Percentiles rank a stretch among this genome's conserved stretches.
phyloP scores from a whole-genome alignment of 2,888 invertebrate species.

The Ligdia adustata region DNA sequence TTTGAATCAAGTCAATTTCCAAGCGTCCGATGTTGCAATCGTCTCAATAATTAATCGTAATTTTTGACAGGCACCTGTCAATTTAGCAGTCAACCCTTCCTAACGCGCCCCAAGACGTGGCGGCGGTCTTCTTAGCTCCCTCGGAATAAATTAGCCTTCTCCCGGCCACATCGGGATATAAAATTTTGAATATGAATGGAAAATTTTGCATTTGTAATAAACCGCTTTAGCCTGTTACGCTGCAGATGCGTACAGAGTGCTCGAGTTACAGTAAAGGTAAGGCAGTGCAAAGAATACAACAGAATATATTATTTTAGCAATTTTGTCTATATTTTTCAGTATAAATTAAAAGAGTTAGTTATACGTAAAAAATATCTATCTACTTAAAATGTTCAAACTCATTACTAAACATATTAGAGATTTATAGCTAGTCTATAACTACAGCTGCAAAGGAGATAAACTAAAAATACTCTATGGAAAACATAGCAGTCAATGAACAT shows the following conservation, averaged over 20 bases:
- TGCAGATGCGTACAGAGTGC: slow-evolving; percentile 68
- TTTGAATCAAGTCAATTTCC: slow-evolving; percentile 25
- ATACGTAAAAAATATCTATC: no score
- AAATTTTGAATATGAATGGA: slow-evolving; percentile 96
- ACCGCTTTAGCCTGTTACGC: slow-evolving; percentile 84
- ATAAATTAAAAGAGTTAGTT: no score
- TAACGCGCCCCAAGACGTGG: slow-evolving; percentile 81
- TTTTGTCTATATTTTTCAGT: no score
- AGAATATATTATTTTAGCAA: no score
- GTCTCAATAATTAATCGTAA: slow-evolving; percentile 83
- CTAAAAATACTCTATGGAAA: no score
- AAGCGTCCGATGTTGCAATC: slow-evolving; percentile 57
- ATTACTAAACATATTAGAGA: no score
- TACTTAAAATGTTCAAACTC: no score
- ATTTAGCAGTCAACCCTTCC: slow-evolving; percentile 81
- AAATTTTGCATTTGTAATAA: slow-evolving; percentile 94
- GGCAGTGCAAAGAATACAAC: no score
- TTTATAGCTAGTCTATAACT: no score
- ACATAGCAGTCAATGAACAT: no score
- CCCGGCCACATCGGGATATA: slow-evolving; percentile 89
- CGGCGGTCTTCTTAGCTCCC: slow-evolving; percentile 76
- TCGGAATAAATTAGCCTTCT: slow-evolving; percentile 90
- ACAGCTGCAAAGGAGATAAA: no score
- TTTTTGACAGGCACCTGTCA: slow-evolving; percentile 84
- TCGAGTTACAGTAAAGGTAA: neutral